phyloP scores from a whole-genome alignment of 2,888 invertebrate genomes.

The Leptothorax acervorum region DNA sequence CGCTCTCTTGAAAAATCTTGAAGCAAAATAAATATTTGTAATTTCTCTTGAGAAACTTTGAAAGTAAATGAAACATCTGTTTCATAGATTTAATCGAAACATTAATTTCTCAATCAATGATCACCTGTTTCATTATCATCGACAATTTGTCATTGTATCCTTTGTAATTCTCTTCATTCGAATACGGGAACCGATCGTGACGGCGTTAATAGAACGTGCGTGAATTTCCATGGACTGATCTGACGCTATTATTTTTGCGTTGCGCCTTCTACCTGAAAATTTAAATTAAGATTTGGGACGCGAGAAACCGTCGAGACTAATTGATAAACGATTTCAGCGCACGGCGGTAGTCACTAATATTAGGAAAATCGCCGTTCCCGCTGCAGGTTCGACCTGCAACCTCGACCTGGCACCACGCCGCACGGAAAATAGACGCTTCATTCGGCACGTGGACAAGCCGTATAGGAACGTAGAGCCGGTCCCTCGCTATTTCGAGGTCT shows the following conservation, averaged over 20 bases:
- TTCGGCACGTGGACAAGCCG: slow-evolving; percentile 57
- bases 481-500: slow-evolving; percentile 77
- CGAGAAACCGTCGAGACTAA: not conserved
- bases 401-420: slow-evolving; percentile 54
- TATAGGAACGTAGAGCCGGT: slow-evolving; percentile 47
- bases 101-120: not conserved
- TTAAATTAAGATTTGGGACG: not conserved
- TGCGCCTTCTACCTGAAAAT: not conserved
- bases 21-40: not conserved
- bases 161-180: not conserved
- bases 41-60: not conserved
- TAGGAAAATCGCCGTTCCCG: slow-evolving; percentile 18
- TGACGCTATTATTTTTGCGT: not conserved
- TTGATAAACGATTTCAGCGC: not conserved
- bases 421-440: slow-evolving; percentile 58
- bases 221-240: not conserved
- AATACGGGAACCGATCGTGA: not conserved
- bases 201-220: not conserved
- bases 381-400: slow-evolving; percentile 32
- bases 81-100: not conserved
- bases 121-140: not conserved
- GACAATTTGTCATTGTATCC: not conserved
- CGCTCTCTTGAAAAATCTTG: not conserved
- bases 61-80: not conserved
- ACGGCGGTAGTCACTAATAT: slow-evolving; percentile 8